Percentiles rank a stretch among this genome's conserved stretches.
phyloP scores from a whole-genome alignment of 2,888 invertebrate species.

The Dryocosmus kuriphilus region DNA sequence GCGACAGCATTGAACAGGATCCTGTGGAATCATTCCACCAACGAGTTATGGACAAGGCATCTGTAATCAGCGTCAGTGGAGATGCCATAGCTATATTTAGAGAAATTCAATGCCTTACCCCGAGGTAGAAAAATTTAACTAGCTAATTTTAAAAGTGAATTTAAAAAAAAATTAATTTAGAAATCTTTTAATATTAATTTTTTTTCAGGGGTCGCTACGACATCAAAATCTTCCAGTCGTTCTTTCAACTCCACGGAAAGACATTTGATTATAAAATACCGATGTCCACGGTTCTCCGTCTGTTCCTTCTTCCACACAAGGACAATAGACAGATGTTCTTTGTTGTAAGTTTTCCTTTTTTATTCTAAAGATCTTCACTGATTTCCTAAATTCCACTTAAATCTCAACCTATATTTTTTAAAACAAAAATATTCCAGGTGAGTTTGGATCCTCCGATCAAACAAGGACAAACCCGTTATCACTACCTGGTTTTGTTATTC shows the following conservation, averaged over 20 bases:
- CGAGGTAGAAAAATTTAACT: conserved; percentile 83
- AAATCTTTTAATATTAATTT: conserved; percentile 65
- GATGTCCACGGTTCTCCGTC: conserved; percentile 95
- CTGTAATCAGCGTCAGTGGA: conserved; percentile 97
- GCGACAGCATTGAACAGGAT: conserved; percentile 92
- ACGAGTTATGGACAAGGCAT: conserved; percentile 97
- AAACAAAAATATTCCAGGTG: conserved; percentile 75
- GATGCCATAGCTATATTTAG: conserved; percentile 98
- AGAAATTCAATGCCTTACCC: conserved; percentile 98
- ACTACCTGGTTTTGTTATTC: conserved; percentile 96
- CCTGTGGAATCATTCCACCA: conserved; percentile 98
- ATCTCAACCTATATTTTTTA: background rate
- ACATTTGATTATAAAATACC: conserved; percentile 99
- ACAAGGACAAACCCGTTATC: conserved; percentile 99
- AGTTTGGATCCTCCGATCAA: conserved; percentile 99
- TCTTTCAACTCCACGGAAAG: conserved; percentile 97
- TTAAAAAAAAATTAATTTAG: conserved; percentile 55
- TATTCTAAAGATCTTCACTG: background rate
- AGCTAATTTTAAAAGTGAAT: conserved; percentile 33
- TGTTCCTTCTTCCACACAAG: conserved; percentile 97
- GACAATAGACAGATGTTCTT: conserved; percentile 99
- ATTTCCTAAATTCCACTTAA: background rate
- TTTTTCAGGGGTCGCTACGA: conserved; percentile 95
- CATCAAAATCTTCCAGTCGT: conserved; percentile 94
- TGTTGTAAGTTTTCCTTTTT: conserved; percentile 82